Evolutionary conservation across 2,888 invertebrate species (phyloP).

Genomic region (Fragum sueziense): DNA sequence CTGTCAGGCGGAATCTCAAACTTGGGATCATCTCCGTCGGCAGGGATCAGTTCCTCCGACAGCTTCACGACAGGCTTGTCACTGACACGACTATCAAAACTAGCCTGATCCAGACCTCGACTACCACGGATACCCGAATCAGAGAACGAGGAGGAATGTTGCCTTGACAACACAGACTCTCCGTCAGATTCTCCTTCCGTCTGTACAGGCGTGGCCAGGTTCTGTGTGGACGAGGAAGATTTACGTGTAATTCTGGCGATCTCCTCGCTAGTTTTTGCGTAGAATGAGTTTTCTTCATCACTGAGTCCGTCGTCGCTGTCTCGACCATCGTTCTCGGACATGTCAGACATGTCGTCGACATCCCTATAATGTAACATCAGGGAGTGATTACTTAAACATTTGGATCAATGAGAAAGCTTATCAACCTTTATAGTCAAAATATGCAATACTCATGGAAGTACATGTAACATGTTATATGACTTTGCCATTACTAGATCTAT

Average conservation of each 20-base stretch:
- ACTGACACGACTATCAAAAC: conserved; percentile 56
- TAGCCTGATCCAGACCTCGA: conserved; percentile 45
- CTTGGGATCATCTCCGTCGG: conserved; percentile 76
- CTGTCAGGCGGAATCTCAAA: conserved; percentile 76
- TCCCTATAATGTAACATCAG: conserved; percentile 72
- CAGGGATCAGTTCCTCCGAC: conserved; percentile 69
- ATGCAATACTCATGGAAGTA: too few species aligned
- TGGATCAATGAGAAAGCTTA: too few species aligned
- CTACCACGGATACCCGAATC: conserved; percentile 52
- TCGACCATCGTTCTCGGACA: conserved; percentile 71
- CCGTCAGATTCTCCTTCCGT: conserved; percentile 63
- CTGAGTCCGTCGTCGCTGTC: conserved; percentile 63
- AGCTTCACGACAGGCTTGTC: conserved; percentile 62
- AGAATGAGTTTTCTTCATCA: conserved; percentile 74
- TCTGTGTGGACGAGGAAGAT: conserved; percentile 36
- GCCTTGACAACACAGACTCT: conserved; percentile 54
- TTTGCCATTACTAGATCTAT: too few species aligned
- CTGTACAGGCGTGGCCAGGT: conserved; percentile 50
- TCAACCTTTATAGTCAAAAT: too few species aligned
- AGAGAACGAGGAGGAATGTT: conserved; percentile 53
- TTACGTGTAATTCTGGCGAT: conserved; percentile 69
- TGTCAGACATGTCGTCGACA: conserved; percentile 78
- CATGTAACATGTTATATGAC: too few species aligned
- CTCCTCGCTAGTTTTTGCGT: conserved; percentile 73
- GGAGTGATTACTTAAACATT: too few species aligned